Evolutionary conservation across 2,113 vertebrate species (phyloP).

Genomic region (Serilophus lunatus): DNA sequence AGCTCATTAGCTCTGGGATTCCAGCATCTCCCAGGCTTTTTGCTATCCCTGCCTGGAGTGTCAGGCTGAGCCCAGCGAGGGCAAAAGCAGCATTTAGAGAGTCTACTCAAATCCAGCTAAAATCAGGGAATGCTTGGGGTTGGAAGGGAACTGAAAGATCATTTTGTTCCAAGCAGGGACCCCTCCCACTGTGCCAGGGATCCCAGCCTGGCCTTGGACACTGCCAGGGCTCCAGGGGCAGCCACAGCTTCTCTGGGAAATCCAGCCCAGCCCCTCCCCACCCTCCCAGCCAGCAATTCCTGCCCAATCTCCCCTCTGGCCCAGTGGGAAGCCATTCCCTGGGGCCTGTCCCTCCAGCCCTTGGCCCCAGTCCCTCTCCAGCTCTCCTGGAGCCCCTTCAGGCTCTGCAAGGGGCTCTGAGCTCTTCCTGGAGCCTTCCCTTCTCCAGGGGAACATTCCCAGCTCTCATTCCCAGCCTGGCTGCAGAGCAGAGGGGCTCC

Average conservation of each 20-base stretch:
- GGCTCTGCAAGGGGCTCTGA: neutral
- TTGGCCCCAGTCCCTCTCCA: neutral
- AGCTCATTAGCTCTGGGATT: neutral
- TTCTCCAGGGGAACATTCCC: fast-evolving
- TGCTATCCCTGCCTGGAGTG: neutral
- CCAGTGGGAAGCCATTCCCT: neutral
- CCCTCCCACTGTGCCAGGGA: neutral
- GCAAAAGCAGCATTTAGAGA: neutral
- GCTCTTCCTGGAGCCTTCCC: neutral
- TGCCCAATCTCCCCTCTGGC: neutral
- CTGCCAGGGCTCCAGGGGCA: neutral
- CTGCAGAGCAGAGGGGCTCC: neutral
- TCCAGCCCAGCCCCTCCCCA: no score
- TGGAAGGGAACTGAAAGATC: neutral
- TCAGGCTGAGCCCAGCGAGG: neutral
- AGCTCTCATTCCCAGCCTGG: neutral
- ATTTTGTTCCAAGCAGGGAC: neutral
- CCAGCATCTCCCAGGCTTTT: neutral
- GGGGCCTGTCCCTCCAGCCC: neutral
- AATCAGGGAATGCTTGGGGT: neutral
- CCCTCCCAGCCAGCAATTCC: neutral
- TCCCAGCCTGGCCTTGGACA: neutral
- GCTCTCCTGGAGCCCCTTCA: neutral
- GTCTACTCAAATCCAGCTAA: neutral
- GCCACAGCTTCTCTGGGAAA: neutral